These are phyloP conservation scores for Channa maculata DNA, from an alignment of 2,113 vertebrate genomes.

Conservation along the genomic window DNA sequence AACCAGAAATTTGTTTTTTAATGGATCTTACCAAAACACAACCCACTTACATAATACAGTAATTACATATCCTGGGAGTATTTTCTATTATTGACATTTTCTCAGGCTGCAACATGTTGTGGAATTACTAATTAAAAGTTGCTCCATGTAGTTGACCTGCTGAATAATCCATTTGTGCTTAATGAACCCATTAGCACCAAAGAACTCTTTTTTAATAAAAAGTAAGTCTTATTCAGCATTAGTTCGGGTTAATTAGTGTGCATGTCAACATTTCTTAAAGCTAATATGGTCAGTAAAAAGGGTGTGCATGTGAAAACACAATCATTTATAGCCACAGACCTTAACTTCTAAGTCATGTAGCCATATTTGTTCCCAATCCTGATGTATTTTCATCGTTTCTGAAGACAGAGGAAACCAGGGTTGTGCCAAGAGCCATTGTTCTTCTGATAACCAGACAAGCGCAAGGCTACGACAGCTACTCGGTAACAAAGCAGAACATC, in stretches of 20 bases:
- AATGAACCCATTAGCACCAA: constrained; percentile 18
- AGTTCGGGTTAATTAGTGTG: constrained; percentile 17
- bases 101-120: constrained; percentile 22
- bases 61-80: constrained; percentile 50
- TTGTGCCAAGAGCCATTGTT: constrained; percentile 63
- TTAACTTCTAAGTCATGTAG: constrained; percentile 1
- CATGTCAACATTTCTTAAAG: constrained; percentile 18
- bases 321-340: constrained; percentile 5
- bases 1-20: constrained; percentile 49
- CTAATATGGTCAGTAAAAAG: background rate
- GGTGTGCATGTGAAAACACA: background rate
- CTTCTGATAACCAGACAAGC: constrained; percentile 62
- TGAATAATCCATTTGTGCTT: constrained; percentile 27
- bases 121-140: constrained; percentile 30
- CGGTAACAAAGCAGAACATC: constrained; percentile 61
- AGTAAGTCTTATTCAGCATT: background rate
- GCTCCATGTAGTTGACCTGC: constrained; percentile 21
- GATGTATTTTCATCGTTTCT: constrained; percentile 48
- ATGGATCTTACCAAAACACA: constrained; percentile 26
- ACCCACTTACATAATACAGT: constrained; percentile 31
- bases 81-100: constrained; percentile 29
- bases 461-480: constrained; percentile 55
- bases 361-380: constrained; percentile 43
- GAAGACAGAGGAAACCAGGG: constrained; percentile 45
- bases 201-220: constrained; percentile 1